Evolutionary conservation across 2,888 invertebrate species (phyloP), one percentile per base, ranked within the genome.

Genomic region (Dorcus parallelipipedus): DNA sequence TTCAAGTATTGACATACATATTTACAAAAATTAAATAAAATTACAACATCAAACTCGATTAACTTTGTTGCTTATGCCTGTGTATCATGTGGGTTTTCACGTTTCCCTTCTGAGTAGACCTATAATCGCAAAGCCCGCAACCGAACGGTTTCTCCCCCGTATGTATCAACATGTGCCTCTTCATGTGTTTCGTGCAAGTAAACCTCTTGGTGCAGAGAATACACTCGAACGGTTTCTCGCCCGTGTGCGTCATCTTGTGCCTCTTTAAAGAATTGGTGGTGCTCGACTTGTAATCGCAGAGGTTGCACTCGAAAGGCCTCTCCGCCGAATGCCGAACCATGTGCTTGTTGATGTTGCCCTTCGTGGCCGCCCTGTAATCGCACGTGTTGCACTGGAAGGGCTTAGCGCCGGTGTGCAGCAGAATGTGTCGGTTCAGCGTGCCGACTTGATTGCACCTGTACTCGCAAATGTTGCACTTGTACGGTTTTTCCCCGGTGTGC

Each of bases 401-500:
- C 45, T 52, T 51, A 17, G 54, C 58, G 2, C 60, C 60, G 10
- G 47, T 48, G 38, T 61, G 60, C 10, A 52, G 38, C 6, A 52
- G 3, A 17, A 47, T 10, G 20, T 57, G 57, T 10, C 9, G 10
- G 6, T 53, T 45, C 26, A 33, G 23, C 10, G 38, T 17, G 9
- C 38, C 39, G 14, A 61, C 62, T 17, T 52, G 38, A 33, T 59
- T 61, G 1, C 62, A 60, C 20, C 60, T 43, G 53, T 64, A 48
- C 52, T 82, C 70, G 43, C 72, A 71, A 52, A 64, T 58, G 4
- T 65, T 23, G 54, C 70, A 70, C 2, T 56, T 60, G 51, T 66
- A 64, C 1, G 84, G 83, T 63, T 81, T 83, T 17, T 80, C 76
- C 8, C 81, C 82, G 0, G 77, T 77, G 63, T 84, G 84, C 52